Evolutionary conservation across 2,888 invertebrate species (phyloP).

Genomic region (Chaetogeoica ovagalla): DNA sequence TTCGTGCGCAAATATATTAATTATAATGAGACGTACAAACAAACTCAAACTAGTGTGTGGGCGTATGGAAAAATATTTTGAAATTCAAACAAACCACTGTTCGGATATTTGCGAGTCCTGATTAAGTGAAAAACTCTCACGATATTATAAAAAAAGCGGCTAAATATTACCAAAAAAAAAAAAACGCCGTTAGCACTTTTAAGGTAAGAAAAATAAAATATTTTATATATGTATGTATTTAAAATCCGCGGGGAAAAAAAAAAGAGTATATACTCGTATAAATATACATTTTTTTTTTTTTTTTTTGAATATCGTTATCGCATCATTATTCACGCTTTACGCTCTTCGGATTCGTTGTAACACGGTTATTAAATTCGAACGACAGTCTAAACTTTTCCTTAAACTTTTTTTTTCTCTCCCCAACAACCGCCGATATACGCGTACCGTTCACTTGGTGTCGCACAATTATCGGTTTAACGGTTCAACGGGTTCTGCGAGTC

Average conservation of each 20-base stretch:
- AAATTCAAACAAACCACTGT: constrained; percentile 43
- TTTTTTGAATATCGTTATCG: constrained; percentile 51
- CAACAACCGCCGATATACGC: constrained; percentile 7
- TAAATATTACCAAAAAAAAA: constrained; percentile 37
- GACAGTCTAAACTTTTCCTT: constrained; percentile 48
- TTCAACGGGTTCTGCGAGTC: constrained; percentile 27
- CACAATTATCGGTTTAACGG: constrained; percentile 53
- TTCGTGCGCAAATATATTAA: too few relatives aligned
- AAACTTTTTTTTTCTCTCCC: constrained; percentile 20
- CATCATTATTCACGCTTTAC: constrained; percentile 50
- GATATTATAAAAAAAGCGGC: constrained; percentile 29
- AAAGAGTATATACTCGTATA: too few relatives aligned
- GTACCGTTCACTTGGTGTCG: constrained; percentile 42
- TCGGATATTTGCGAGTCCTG: constrained; percentile 34
- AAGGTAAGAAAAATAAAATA: constrained; percentile 27
- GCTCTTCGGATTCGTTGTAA: constrained; percentile 52
- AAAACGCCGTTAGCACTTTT: constrained; percentile 50
- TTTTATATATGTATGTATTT: constrained; percentile 17
- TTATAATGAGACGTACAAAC: not conserved
- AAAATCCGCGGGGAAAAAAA: constrained; percentile 21
- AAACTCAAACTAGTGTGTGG: not conserved
- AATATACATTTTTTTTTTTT: too few relatives aligned
- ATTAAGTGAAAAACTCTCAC: constrained; percentile 48
- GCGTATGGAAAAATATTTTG: not conserved
- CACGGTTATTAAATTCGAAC: constrained; percentile 53